Base-by-base conservation (phyloP, 2,888 invertebrate species). In the Acanthosepion pharaonis region DNA sequence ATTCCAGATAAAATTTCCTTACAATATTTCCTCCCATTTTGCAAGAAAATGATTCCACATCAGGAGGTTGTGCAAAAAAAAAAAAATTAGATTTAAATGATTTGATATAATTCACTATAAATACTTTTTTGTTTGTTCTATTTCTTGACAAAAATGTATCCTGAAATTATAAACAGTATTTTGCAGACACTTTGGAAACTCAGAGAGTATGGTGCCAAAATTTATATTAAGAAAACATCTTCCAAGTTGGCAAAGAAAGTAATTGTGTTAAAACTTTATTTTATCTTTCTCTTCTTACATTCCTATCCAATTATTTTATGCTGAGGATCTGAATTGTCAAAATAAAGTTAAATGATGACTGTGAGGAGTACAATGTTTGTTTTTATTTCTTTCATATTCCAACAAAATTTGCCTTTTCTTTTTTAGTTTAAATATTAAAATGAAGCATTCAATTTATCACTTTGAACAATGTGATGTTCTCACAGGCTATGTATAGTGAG, bases 361-460 rank as follows among this genome's bases (percentile, higher is more conserved):
- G 78, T 78, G n/a, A 78, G 15, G 78, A n/a, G 78, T n/a, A 78
- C n/a, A 78, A 78, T 78, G 78, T 78, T 78, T n/a, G 78, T 78
- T n/a, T 78, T 78, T 18, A 15, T n/a, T 78, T 78, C 78, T n/a
- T 78, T 78, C 78, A 78, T 33, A 33, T 78, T 78, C 11, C n/a
- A 33, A 78, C 78, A 78, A 78, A n/a, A 15, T 78, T 78, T 78
- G 28, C 9, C n/a, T 78, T 78, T n/a, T n/a, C 18, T 78, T n/a
- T 9, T 78, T 78, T 18, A 55, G 28, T 78, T 78, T 78, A n/a
- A n/a, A 78, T 59, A 59, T 23, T 59, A 23, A 59, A 23, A 5
- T n/a, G n/a, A n/a, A 78, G 18, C n/a, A 78, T 78, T 8, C 78
- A 78, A 28, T 20, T 59, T 59, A 20, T 59, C 59, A 3, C 23